Evolutionary conservation across 2,797 vertebrate genomes (phyloP), one percentile per base, ranked within the genome.

Genomic region (Podarcis siculus): DNA sequence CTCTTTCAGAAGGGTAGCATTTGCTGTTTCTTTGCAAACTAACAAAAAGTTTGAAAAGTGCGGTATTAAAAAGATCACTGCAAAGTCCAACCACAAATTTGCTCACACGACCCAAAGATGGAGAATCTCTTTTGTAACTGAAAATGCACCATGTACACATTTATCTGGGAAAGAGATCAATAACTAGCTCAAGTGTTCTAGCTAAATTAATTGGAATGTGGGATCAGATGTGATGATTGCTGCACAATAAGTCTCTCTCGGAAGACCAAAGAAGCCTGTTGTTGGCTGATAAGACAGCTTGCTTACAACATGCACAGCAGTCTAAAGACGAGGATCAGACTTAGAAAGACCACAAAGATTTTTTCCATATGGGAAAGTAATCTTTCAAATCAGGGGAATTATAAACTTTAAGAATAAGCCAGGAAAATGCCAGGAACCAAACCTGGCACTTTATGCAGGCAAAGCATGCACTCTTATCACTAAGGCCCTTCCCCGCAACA

Each of bases 101-200:
- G 75, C 64, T 83, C 71, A 49, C 12, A 30, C 42, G 72, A 79
- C 8, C 55, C 8, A 55, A 37, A 37, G 21, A 67, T 37, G 61
- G 61, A 86, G 1, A 55, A 35, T 12, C 49, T 95, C 86, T 90
- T 77, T 89, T 87, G 72, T 25, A 35, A 78, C 30, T 86, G 82
- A 89, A 73, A 8, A 0, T 79, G 86, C 86, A 89, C 89, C 72
- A 67, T 84, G 3, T 32, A 7, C 80, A 71, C 35, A 64, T 15
- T 86, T 78, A 58, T 83, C 67, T 72, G 58, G 2, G 1, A 91
- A 89, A 91, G 79, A 85, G 39, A 86, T 69, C 35, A 84, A 55
- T 45, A 75, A 27, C 0, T 72, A 71, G 8, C 10, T 88, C 92
- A 92, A 83, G 83, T 85, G 1, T 89, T 61, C 78, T 32, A 0